Percentiles rank a stretch among this genome's conserved stretches.
phyloP scores from a whole-genome alignment of 2,888 invertebrate genomes.

The Dilophus febrilis region DNA sequence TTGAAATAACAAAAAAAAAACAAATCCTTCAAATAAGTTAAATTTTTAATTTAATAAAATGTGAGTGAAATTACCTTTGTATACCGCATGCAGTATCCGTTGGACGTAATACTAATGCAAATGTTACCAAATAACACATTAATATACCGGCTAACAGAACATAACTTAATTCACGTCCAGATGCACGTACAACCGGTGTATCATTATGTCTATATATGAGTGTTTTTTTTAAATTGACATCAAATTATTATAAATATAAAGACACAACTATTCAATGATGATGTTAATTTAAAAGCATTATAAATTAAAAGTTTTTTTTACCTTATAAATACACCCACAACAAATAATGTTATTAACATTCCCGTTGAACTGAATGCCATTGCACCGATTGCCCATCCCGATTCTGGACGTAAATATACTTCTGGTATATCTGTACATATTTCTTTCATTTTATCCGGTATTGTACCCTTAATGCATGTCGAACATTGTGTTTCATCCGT shows the following conservation, averaged over 20 bases:
- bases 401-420: conserved; percentile 62
- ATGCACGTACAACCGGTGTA: conserved; percentile 94
- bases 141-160: conserved; percentile 79
- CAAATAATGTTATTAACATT: conserved; percentile 61
- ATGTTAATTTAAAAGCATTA: conserved; percentile 2
- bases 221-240: background rate
- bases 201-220: conserved; percentile 48
- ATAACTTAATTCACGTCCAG: conserved; percentile 78
- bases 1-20: too few relatives aligned
- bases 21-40: too few relatives aligned
- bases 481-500: conserved; percentile 69
- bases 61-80: conserved; percentile 66
- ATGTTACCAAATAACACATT: conserved; percentile 85
- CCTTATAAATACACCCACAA: conserved; percentile 60
- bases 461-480: conserved; percentile 64
- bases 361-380: conserved; percentile 80
- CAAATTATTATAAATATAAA: conserved; percentile 2
- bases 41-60: too few relatives aligned
- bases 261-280: conserved; percentile 2
- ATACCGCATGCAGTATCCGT: conserved; percentile 79
- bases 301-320: conserved; percentile 14
- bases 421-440: conserved; percentile 63
- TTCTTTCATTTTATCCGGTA: conserved; percentile 61
- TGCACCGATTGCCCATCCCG: conserved; percentile 84
- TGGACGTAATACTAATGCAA: conserved; percentile 72